phyloP scores from a whole-genome alignment of 2,888 invertebrate genomes.

The Heliconius ismenius region DNA sequence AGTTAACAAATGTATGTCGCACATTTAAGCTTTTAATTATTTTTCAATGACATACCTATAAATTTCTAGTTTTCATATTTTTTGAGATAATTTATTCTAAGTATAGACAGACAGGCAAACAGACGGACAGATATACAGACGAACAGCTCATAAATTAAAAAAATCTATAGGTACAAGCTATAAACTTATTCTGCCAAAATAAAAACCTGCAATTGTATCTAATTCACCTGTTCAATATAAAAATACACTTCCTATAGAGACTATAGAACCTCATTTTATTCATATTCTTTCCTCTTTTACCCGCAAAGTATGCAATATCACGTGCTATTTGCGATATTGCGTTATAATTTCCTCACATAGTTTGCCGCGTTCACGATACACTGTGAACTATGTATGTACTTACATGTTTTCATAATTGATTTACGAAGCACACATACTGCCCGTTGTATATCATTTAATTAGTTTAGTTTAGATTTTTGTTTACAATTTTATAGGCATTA shows the following conservation, averaged over 20 bases:
- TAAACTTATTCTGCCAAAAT: too few species aligned
- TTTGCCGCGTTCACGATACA: slow-evolving; percentile 27
- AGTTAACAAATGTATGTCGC: too few species aligned
- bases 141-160: too few species aligned
- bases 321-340: slow-evolving; percentile 23
- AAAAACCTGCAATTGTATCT: too few species aligned
- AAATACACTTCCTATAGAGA: background rate
- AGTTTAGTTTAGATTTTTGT: background rate
- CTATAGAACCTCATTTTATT: slow-evolving; percentile 28
- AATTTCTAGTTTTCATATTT: too few species aligned
- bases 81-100: too few species aligned
- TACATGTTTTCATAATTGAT: slow-evolving; percentile 38
- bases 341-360: slow-evolving; percentile 37
- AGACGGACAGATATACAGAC: too few species aligned
- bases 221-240: slow-evolving; percentile 1
- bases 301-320: slow-evolving; percentile 29
- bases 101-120: too few species aligned
- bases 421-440: slow-evolving; percentile 20
- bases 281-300: slow-evolving; percentile 28
- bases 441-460: slow-evolving; percentile 5
- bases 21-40: too few species aligned
- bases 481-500: background rate
- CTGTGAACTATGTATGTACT: slow-evolving; percentile 26
- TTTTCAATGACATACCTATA: too few species aligned
- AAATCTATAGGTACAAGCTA: too few species aligned